Base-by-base conservation (phyloP, 2,797 vertebrate species). In the Sebastes baramenuke region DNA sequence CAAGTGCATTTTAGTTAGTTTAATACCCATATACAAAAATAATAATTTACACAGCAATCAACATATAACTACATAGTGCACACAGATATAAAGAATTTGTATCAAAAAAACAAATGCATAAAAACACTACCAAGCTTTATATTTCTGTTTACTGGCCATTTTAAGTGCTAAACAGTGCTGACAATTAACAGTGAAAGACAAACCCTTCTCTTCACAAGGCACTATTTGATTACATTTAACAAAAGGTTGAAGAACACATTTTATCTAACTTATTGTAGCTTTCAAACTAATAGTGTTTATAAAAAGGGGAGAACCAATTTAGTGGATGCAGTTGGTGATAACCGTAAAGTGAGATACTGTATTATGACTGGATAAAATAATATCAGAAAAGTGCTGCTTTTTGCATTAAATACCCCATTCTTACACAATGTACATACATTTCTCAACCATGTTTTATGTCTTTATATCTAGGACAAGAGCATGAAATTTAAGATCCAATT, bases 121-220 rank as follows among this genome's bases (percentile, higher is more conserved):
- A 34, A 70, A 62, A 32, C 24, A 55, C 13, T 5, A 29, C 6
- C 6, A 18, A 62, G 13, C 22, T 67, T 73, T 14, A 60, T 38
- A 66, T 75, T 32, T 16, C 42, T 2, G 59, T 46, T 11, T 38
- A 34, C 4, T 29, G 29, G 46, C 2, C 25, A 67, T 13, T 66
- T 67, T 77, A 86, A 87, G 83, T 88, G 84, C 82, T 75, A 49
- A 34, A 68, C n/a, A 65, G 24, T 77, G 77, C 29, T 82, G 20
- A 32, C 32, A 56, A 49, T 27, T 9, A 79, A 79, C 29, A 3
- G 18, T n/a, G 6, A 55, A 60, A 75, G 29, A 76, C 13, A 67
- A 75, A 46, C 36, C 3, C 5, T 46, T 67, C 30, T 67, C 18
- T 49, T 62, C 49, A 29, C 11, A 8, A 29, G 20, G 2, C 22